phyloP scores from a whole-genome alignment of 1,140 invertebrate genomes.

The Gonatopus flavifemur region DNA sequence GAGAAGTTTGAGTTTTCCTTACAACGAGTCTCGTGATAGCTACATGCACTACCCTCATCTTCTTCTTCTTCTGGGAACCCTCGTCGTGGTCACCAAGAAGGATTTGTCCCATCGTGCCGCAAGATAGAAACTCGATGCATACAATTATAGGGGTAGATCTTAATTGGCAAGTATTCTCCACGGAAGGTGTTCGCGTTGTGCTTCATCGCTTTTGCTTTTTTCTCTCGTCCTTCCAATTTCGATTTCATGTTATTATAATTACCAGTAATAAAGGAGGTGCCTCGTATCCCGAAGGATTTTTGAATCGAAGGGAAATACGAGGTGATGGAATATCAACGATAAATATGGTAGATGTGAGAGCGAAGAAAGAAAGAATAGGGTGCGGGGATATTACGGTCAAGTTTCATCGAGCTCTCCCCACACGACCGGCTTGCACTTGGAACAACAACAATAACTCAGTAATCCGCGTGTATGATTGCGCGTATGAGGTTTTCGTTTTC shows the following conservation, averaged over 20 bases:
- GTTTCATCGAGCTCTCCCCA: too few relatives aligned
- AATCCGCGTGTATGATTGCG: slow-evolving; percentile 49
- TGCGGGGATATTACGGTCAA: too few relatives aligned
- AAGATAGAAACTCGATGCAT: slow-evolving; percentile 53
- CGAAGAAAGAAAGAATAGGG: too few relatives aligned
- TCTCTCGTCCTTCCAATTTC: neutral
- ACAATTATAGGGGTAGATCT: slow-evolving; percentile 49
- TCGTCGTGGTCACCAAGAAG: too few relatives aligned
- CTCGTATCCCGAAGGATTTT: too few relatives aligned
- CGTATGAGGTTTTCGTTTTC: too few relatives aligned
- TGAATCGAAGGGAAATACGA: too few relatives aligned
- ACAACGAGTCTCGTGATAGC: slow-evolving; percentile 21
- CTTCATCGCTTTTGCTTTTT: neutral
- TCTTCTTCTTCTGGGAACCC: slow-evolving; percentile 21
- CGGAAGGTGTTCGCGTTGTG: neutral
- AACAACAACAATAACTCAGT: slow-evolving; percentile 52
- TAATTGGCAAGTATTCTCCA: slow-evolving; percentile 47
- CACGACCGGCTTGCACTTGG: slow-evolving; percentile 51
- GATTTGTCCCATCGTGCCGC: too few relatives aligned
- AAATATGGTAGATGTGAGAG: too few relatives aligned
- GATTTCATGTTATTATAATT: too few relatives aligned
- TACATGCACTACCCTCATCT: slow-evolving; percentile 34
- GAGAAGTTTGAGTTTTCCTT: slow-evolving; percentile 36
- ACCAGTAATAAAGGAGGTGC: too few relatives aligned
- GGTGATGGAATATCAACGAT: too few relatives aligned